phyloP scores from a whole-genome alignment of 1,140 invertebrate genomes.

The Bombus confusus region DNA sequence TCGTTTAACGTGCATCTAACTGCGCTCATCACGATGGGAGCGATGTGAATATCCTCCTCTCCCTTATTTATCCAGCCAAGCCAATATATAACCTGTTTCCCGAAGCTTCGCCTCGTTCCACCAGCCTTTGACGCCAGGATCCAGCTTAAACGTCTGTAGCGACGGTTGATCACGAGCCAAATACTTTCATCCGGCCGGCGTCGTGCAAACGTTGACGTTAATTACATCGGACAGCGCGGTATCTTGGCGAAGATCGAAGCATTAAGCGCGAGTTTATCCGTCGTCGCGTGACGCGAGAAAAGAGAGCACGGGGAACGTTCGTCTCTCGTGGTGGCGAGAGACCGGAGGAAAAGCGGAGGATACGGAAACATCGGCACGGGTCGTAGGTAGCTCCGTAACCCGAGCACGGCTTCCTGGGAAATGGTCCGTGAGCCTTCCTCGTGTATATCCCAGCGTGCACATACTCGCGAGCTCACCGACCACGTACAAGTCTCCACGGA shows the following conservation, averaged over 20 bases:
- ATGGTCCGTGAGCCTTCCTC: slow-evolving; percentile 61
- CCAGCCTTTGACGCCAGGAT: background rate
- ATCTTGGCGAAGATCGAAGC: background rate
- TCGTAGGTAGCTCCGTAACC: slow-evolving; percentile 45
- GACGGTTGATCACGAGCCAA: background rate
- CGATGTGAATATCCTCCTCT: background rate
- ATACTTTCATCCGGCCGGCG: background rate
- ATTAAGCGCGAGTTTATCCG: slow-evolving; percentile 14
- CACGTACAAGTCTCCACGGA: slow-evolving; percentile 10
- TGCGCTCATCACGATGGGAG: background rate
- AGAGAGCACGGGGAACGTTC: background rate
- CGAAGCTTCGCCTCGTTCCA: background rate
- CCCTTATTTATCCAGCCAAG: slow-evolving; percentile 1
- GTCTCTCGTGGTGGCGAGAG: background rate
- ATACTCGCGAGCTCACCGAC: slow-evolving; percentile 18
- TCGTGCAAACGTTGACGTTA: background rate
- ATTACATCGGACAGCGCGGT: background rate
- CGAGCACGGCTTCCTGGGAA: slow-evolving; percentile 67
- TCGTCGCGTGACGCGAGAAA: background rate
- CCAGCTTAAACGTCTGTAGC: background rate
- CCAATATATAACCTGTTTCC: background rate
- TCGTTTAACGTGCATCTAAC: background rate
- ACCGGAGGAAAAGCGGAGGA: background rate
- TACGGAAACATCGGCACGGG: background rate
- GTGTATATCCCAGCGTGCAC: slow-evolving; percentile 35